Base-by-base conservation (phyloP, 2,797 vertebrate genomes). In the Micrastur ruficollis region DNA sequence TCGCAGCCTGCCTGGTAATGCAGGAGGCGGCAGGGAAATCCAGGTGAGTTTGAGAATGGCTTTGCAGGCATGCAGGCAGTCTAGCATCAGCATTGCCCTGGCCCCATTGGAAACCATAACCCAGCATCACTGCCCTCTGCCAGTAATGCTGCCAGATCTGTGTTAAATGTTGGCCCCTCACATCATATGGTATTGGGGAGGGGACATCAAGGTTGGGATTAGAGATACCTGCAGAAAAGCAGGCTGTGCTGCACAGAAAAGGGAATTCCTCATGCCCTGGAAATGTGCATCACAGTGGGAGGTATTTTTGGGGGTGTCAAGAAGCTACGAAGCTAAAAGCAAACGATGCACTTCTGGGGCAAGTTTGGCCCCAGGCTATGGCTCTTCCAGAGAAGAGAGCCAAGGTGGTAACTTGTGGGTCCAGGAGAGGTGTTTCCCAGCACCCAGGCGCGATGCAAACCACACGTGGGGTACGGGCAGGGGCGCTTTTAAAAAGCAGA, bases 401-500 rank as follows among this genome's bases (percentile, higher is more conserved):
- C 44, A 34, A 71, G 32, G 32, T 46, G 40, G n/a, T 14, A 92
- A 58, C 46, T 70, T 55, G 27, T 2, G 55, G 56, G 31, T 44
- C 40, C 71, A 56, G 68, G 47, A 95, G 85, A 94, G 87, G 87
- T 83, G 86, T 82, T 87, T 80, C 67, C 74, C 86, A 81, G 81
- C 71, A 58, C 62, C 55, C 19, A 3, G 52, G 59, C 16, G 1
- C 0, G 8, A 94, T 90, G 68, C 62, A 86, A 95, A 81, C 25
- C 86, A 86, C 68, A 62, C 0, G 0, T 63, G 52, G 80, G 80
- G 71, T 4, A 0, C 0, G 5, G 90, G 79, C 22, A 80, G 52
- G 88, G 75, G 81, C 34, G 0, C 83, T 93, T 85, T 81, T 88
- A 97, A 94, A 95, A 96, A 97, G 84, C 49, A 93, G 87, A 96